Conservation (phyloP, 2,113 vertebrate species). For the Misgurnus mizolepis region DNA sequence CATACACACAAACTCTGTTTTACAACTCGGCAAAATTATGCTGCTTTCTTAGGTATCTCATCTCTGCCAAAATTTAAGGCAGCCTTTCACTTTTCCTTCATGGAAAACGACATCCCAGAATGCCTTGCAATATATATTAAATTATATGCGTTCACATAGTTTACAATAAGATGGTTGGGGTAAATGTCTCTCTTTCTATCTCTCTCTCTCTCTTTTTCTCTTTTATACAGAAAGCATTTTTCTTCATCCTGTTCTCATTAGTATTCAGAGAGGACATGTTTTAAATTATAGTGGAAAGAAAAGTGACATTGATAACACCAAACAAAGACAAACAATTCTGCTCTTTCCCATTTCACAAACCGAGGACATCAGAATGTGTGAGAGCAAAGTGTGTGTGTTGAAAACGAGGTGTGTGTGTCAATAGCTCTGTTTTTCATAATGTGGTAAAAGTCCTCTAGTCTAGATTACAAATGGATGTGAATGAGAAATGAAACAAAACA, state of each 20-base stretch:
- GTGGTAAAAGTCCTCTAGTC: not conserved
- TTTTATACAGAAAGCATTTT: slow-evolving; percentile 21
- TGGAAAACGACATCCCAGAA: too few relatives aligned
- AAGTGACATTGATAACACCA: slow-evolving; percentile 64
- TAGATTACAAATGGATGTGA: not conserved
- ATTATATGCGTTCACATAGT: not conserved
- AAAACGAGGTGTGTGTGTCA: not conserved
- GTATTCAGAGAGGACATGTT: slow-evolving; percentile 54
- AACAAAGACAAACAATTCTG: slow-evolving; percentile 62
- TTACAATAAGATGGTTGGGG: not conserved
- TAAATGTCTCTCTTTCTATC: not conserved
- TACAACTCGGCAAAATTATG: too few relatives aligned
- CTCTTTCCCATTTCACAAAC: slow-evolving; percentile 50
- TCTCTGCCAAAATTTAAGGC: too few relatives aligned
- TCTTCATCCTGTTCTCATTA: slow-evolving; percentile 48
- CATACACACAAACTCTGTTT: too few relatives aligned
- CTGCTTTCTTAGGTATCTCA: too few relatives aligned
- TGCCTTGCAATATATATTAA: too few relatives aligned
- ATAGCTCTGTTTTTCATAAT: not conserved
- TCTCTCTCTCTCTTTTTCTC: slow-evolving; percentile 42
- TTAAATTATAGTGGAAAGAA: slow-evolving; percentile 57
- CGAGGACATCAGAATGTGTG: not conserved
- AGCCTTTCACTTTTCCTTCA: too few relatives aligned
- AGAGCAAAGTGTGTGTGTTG: not conserved
- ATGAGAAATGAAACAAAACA: not conserved